phyloP scores from a whole-genome alignment of 2,888 invertebrate species.

The Acleris emargana region DNA sequence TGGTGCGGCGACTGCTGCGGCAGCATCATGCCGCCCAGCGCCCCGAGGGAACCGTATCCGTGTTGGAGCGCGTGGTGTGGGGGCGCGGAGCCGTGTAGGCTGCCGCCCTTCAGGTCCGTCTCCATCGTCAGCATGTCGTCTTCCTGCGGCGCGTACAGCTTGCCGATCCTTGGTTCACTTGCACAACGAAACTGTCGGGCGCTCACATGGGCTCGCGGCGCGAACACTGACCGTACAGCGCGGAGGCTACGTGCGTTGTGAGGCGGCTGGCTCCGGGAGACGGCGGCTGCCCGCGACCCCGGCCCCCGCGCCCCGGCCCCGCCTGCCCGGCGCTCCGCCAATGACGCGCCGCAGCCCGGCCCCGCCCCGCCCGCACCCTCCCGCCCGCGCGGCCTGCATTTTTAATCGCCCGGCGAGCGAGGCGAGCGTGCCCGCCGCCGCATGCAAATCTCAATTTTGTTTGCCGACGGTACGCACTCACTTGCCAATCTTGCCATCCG shows the following conservation, averaged over 20 bases:
- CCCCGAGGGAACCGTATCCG: slow-evolving; percentile 90
- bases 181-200: slow-evolving; percentile 79
- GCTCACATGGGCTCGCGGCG: slow-evolving; percentile 82
- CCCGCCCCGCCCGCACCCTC: slow-evolving; percentile 45
- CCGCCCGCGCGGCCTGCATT: slow-evolving; percentile 78
- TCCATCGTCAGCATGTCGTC: slow-evolving; percentile 96
- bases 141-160: slow-evolving; percentile 93
- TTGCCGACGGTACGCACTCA: slow-evolving; percentile 77
- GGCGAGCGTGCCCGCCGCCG: slow-evolving; percentile 68
- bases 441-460: slow-evolving; percentile 80
- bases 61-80: slow-evolving; percentile 90
- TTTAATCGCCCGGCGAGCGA: slow-evolving; percentile 79
- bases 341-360: slow-evolving; percentile 36
- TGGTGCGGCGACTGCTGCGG: slow-evolving; percentile 87
- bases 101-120: slow-evolving; percentile 95
- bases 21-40: slow-evolving; percentile 86
- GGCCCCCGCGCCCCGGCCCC: slow-evolving; percentile 62
- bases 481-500: slow-evolving; percentile 66
- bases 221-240: slow-evolving; percentile 76
- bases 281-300: slow-evolving; percentile 60
- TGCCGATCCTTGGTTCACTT: slow-evolving; percentile 84
- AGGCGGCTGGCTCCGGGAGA: slow-evolving; percentile 71
- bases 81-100: slow-evolving; percentile 93
- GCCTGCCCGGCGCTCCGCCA: slow-evolving; percentile 37
- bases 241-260: slow-evolving; percentile 80